Evolutionary conservation across 2,888 invertebrate species (phyloP).

Genomic region (Troglohyphantes excavatus): DNA sequence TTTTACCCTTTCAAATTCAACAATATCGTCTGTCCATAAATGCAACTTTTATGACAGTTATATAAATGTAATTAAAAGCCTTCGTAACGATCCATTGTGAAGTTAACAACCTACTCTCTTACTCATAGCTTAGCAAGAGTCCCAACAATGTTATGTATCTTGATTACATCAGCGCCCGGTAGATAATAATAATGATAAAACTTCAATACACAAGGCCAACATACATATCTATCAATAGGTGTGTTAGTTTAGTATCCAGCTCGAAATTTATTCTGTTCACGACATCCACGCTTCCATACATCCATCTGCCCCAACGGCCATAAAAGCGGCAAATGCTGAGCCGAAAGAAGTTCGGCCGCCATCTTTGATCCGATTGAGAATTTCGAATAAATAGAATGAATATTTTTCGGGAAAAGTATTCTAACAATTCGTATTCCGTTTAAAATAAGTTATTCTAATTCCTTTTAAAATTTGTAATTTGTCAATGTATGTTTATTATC

Average conservation of each 20-base stretch:
- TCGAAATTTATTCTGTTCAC: slow-evolving; percentile 71
- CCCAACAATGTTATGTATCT: slow-evolving; percentile 66
- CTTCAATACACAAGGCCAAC: slow-evolving; percentile 68
- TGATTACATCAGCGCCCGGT: slow-evolving; percentile 54
- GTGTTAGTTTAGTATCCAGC: slow-evolving; percentile 74
- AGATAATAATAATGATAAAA: slow-evolving; percentile 74
- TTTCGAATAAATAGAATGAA: not conserved
- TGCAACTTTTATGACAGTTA: not conserved
- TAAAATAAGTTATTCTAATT: not conserved
- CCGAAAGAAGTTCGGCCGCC: slow-evolving; percentile 55
- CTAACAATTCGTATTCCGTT: not conserved
- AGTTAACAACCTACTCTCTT: slow-evolving; percentile 43
- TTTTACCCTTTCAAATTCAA: not conserved
- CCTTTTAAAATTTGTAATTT: too few relatives aligned
- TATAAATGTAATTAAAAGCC: slow-evolving; percentile 49
- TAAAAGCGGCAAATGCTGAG: slow-evolving; percentile 18
- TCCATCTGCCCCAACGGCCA: slow-evolving; percentile 52
- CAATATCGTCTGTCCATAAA: not conserved
- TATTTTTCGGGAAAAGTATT: not conserved
- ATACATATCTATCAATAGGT: slow-evolving; percentile 72
- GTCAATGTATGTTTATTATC: too few relatives aligned
- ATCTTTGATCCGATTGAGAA: slow-evolving; percentile 55
- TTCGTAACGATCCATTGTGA: slow-evolving; percentile 16
- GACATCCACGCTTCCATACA: slow-evolving; percentile 65
- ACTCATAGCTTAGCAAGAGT: slow-evolving; percentile 49